A percentile compares a stretch with the other conserved stretches of the same genome.
phyloP scores from a whole-genome alignment of 2,113 vertebrate genomes.

The Pteruthius melanotis region DNA sequence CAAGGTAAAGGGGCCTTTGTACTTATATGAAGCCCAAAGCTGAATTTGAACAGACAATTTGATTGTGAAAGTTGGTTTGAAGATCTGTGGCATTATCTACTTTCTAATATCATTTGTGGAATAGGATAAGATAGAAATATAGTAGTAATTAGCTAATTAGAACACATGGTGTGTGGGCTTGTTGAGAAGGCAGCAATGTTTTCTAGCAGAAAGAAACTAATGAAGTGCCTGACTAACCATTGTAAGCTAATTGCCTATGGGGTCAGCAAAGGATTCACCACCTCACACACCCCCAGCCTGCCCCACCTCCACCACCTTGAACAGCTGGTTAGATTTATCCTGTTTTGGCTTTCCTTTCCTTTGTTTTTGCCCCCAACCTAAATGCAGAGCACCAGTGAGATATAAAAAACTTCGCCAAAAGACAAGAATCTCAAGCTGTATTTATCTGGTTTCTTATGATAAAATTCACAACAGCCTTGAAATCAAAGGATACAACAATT shows the following conservation, averaged over 20 bases:
- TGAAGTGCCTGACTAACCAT: neutral
- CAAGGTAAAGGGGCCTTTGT: neutral
- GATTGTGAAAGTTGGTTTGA: slow-evolving; percentile 8
- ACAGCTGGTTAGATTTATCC: neutral
- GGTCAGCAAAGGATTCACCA: slow-evolving; percentile 6
- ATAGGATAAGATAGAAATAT: neutral
- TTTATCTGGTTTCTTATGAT: neutral
- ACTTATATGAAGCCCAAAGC: neutral
- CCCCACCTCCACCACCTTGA: neutral
- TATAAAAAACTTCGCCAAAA: neutral
- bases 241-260: neutral
- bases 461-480: neutral
- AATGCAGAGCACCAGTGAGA: neutral
- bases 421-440: neutral
- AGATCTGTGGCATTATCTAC: neutral
- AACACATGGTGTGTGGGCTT: slow-evolving; percentile 51
- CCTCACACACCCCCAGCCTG: neutral
- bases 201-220: slow-evolving; percentile 6
- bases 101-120: neutral
- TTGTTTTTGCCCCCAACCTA: neutral
- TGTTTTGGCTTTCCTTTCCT: neutral
- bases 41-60: neutral
- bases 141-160: slow-evolving; percentile 40
- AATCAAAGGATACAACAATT: neutral
- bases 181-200: neutral